Base-by-base conservation (phyloP, 2,797 vertebrate species). In the Channa striata region DNA sequence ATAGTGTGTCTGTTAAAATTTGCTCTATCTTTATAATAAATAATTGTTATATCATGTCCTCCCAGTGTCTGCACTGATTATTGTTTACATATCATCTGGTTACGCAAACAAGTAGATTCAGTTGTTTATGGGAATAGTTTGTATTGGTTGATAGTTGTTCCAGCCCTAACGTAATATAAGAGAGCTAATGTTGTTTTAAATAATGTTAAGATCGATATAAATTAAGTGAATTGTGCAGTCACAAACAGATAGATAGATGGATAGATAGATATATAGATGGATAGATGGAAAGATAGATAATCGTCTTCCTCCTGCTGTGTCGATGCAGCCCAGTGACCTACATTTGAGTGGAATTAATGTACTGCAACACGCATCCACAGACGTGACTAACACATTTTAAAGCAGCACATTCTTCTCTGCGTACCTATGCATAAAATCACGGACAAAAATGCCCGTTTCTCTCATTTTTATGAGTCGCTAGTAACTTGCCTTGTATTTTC, bases 251-350 rank as follows among this genome's bases (percentile, higher is more conserved):
- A 59, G 46, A 73, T 4, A 54, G 53, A 59, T 9, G 53, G 23
- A 46, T 2, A 58, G 14, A 53, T 10, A 59, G 39, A 43, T 25
- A 54, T 34, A 44, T 20, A 39, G 25, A 67, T 17, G 37, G 40
- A 61, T 16, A 59, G 19, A 73, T 20, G 47, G 36, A 59, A 10
- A 23, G 16, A 59, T 39, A 44, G 11, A 71, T 11, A 12, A n/a
- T 65, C 6, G n/a, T 3, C 36, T 21, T 47, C 40, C n/a, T 34
- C 8, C 8, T 59, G 40, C 77, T 80, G 8, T 60, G 76, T 42
- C 67, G 66, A 78, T 73, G 48, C 43, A 76, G 17, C 78, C 56
- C 42, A 72, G 40, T 88, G 87, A 87, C 87, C 90, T 88, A 91
- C 76, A 81, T 91, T 81, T 72, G 19, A 85, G 43, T 25, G 44